These are phyloP conservation scores for Clivina fossor DNA, from an alignment of 2,888 invertebrate genomes.

Conservation along the genomic window DNA sequence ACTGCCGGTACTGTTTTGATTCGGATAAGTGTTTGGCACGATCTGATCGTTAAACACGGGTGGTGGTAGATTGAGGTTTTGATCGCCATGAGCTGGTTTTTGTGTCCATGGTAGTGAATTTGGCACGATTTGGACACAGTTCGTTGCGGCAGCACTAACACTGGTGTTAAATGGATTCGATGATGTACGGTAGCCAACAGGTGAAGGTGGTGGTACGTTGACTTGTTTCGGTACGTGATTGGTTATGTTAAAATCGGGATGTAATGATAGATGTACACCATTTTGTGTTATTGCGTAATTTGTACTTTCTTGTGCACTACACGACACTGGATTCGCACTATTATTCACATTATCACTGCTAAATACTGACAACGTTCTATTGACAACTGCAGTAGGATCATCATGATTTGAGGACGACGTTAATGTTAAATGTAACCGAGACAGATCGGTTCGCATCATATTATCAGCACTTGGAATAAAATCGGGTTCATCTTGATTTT, in stretches of 20 bases:
- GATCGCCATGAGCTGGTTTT: too few relatives aligned
- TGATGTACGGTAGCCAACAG: slow-evolving; percentile 45
- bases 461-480: slow-evolving; percentile 57
- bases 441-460: slow-evolving; percentile 46
- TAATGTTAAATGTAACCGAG: slow-evolving; percentile 49
- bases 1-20: slow-evolving; percentile 44
- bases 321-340: too few relatives aligned
- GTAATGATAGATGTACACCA: slow-evolving; percentile 47
- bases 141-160: neutral
- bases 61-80: too few relatives aligned
- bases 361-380: slow-evolving; percentile 27
- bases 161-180: slow-evolving; percentile 36
- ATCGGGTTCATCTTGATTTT: slow-evolving; percentile 62
- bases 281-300: slow-evolving; percentile 19
- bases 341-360: neutral
- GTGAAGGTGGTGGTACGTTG: slow-evolving; percentile 37
- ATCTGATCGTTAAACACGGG: slow-evolving; percentile 26
- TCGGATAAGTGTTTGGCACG: slow-evolving; percentile 14
- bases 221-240: slow-evolving; percentile 31
- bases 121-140: slow-evolving; percentile 22
- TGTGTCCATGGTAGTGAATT: slow-evolving; percentile 11
- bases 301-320: slow-evolving; percentile 15
- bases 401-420: slow-evolving; percentile 15
- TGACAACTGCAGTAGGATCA: slow-evolving; percentile 19
- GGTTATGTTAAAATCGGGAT: slow-evolving; percentile 30